Evolutionary conservation across 2,888 invertebrate species (phyloP), one percentile per base, ranked within the genome.

Genomic region (Mechanitis mazaeus): DNA sequence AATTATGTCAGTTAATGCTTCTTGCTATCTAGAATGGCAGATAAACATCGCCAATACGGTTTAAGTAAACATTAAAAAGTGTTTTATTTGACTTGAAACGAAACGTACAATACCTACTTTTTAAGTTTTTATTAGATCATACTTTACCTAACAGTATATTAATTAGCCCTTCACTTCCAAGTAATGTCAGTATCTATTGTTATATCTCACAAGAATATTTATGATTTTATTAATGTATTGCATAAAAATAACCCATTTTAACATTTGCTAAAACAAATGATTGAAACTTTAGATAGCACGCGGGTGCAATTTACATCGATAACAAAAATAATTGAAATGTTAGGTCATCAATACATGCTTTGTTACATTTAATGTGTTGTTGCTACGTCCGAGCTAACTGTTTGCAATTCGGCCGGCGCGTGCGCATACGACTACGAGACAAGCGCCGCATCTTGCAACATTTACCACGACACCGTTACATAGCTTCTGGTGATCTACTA

Each of bases 381-480:
- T 59, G 54, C 64, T 56, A 65, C 56, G 65, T 58, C 65, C 60
- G 55, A 56, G 53, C 56, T 9, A 55, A 53, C 54, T 72, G 60
- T 69, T 74, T 72, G 70, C 69, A 63, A 72, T 74, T 56, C 64
- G 7, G 60, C n/a, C 64, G 46, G 50, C 56, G 45, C 63, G 9
- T 28, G 47, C 60, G 56, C 11, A 42, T 7, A 9, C 55, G 59
- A 38, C 58, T 56, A 53, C 58, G 59, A 54, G 64, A 63, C 66
- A 61, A 62, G 67, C 66, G 64, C 63, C 66, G 59, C 60, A 54
- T 64, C 66, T 63, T 60, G 56, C 62, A 58, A 62, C 58, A 58
- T 47, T 71, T 55, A 56, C 74, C 73, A 72, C 72, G 70, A 72
- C 73, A 72, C 66, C 68, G 61, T 63, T 68, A 65, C 62, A 63